Conservation (phyloP, 2,797 vertebrate genomes). For the Agapornis canus region DNA sequence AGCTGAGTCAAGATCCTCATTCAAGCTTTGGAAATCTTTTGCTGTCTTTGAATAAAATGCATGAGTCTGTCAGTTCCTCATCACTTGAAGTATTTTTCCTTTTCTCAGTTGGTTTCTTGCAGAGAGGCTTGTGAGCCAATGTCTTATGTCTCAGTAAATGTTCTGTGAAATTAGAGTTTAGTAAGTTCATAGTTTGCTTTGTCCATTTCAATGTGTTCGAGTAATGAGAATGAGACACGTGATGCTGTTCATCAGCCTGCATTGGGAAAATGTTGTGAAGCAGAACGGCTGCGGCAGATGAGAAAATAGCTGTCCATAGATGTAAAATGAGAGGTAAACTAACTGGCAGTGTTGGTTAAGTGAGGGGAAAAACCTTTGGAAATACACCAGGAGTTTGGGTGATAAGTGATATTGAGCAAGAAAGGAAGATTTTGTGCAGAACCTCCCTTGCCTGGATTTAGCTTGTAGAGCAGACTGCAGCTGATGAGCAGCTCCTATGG, state of each 20-base stretch:
- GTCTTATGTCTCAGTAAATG: neutral
- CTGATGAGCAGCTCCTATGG: rapidly evolving
- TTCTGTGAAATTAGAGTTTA: constrained; percentile 25
- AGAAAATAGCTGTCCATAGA: neutral
- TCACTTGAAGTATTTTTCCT: neutral
- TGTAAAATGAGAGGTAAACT: neutral
- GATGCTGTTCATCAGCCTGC: neutral
- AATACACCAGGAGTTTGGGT: neutral
- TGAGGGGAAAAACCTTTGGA: neutral
- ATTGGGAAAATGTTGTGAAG: neutral
- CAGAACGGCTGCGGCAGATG: neutral
- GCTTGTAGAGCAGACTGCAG: neutral
- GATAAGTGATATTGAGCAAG: neutral
- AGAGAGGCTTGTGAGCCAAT: neutral
- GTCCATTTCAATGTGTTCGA: neutral
- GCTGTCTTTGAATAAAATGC: neutral
- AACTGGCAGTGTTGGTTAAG: neutral
- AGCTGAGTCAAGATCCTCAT: neutral
- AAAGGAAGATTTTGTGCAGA: neutral
- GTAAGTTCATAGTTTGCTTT: neutral
- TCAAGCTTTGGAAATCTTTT: neutral
- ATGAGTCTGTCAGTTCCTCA: neutral
- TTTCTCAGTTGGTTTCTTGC: neutral
- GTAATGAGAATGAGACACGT: neutral
- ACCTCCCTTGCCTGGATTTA: neutral